Percentiles rank a stretch among this genome's conserved stretches.
Conservation (phyloP, 2,888 invertebrate species). For the Lasioglossum calceatum region DNA sequence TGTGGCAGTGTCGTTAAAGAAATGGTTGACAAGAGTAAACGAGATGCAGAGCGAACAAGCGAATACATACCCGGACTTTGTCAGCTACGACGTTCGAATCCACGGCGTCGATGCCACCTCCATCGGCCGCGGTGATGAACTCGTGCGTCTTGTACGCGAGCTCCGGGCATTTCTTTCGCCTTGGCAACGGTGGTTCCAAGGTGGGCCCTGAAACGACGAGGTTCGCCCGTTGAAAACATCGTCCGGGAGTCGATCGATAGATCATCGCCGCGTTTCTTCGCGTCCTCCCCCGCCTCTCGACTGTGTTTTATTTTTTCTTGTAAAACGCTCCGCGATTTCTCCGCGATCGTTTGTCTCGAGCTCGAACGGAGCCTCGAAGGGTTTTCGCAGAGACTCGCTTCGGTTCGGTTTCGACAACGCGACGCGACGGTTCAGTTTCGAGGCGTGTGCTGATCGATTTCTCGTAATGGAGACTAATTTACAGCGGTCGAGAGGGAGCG, state of each 20-base stretch:
- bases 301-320: neutral
- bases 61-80: constrained; percentile 87
- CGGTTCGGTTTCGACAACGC: neutral
- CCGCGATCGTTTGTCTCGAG: neutral
- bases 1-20: too few species aligned
- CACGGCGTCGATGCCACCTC: constrained; percentile 86
- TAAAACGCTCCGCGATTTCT: neutral
- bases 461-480: neutral
- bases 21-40: too few species aligned
- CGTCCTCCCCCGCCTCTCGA: constrained; percentile 29
- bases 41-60: neutral
- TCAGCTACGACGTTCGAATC: constrained; percentile 87
- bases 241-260: neutral
- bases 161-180: constrained; percentile 95
- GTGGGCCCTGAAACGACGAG: constrained; percentile 83
- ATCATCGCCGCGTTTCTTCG: neutral
- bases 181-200: constrained; percentile 93
- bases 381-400: neutral
- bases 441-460: neutral
- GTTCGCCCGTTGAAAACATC: constrained; percentile 1
- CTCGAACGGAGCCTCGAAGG: neutral
- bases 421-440: neutral
- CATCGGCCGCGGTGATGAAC: constrained; percentile 88
- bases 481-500: constrained; percentile 7
- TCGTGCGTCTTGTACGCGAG: constrained; percentile 95